Evolutionary conservation across 2,888 invertebrate genomes (phyloP).

Genomic region (Melolontha melolontha): DNA sequence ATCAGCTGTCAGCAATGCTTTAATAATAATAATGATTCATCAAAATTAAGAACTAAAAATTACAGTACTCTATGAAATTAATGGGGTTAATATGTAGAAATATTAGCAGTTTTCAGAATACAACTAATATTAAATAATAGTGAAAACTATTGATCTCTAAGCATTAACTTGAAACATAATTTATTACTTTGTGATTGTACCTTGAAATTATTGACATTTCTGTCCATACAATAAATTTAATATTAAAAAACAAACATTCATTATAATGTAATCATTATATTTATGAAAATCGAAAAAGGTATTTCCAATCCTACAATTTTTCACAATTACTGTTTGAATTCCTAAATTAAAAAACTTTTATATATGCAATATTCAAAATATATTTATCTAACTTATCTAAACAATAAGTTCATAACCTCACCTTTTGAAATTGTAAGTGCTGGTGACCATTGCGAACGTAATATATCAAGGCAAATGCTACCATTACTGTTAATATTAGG

Average conservation of each 20-base stretch:
- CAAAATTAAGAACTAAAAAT: not conserved
- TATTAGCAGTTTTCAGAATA: too few species aligned
- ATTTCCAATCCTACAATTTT: too few species aligned
- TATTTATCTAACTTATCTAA: not conserved
- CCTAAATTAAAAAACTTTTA: too few species aligned
- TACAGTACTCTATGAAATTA: too few species aligned
- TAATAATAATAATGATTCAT: constrained; percentile 25
- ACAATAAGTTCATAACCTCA: constrained; percentile 61
- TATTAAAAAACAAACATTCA: not conserved
- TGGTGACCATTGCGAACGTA: constrained; percentile 99
- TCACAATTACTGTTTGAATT: too few species aligned
- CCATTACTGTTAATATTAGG: constrained; percentile 99
- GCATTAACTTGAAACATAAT: constrained; percentile 3
- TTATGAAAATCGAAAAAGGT: too few species aligned
- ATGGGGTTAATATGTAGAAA: too few species aligned
- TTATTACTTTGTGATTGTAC: constrained; percentile 19
- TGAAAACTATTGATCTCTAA: constrained; percentile 9
- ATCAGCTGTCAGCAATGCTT: not conserved
- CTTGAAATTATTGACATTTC: constrained; percentile 28
- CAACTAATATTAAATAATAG: not conserved
- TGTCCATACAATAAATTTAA: not conserved
- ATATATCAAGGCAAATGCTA: constrained; percentile 99
- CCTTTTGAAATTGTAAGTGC: constrained; percentile 99
- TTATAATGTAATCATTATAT: too few species aligned
- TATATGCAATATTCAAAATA: too few species aligned